These are phyloP conservation scores for Lagopus leucura DNA, from an alignment of 2,113 vertebrate species.

Conservation along the genomic window DNA sequence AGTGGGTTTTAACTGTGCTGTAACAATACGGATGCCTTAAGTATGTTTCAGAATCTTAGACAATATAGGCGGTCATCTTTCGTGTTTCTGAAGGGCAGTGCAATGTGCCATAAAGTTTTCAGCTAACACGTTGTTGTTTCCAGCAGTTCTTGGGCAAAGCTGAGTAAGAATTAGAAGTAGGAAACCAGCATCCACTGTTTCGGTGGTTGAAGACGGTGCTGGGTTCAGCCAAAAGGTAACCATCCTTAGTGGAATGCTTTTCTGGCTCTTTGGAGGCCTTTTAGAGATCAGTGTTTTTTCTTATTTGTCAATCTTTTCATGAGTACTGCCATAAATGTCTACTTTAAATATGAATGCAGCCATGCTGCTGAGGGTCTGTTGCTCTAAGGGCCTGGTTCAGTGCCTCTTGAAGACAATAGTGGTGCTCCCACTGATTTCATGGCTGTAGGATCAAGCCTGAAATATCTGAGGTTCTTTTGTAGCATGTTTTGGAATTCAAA, in stretches of 20 bases:
- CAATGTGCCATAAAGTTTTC: constrained; percentile 60
- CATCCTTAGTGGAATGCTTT: constrained; percentile 38
- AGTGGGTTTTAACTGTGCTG: constrained; percentile 48
- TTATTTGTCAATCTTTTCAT: constrained; percentile 7
- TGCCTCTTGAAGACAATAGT: constrained; percentile 59
- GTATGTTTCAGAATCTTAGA: constrained; percentile 5
- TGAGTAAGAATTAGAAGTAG: constrained; percentile 56
- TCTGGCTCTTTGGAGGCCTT: constrained; percentile 45
- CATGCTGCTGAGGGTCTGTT: constrained; percentile 58
- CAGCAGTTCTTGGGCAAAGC: constrained; percentile 36
- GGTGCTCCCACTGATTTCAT: constrained; percentile 37
- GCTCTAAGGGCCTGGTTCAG: constrained; percentile 42
- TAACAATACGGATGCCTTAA: constrained; percentile 54
- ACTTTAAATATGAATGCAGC: not conserved
- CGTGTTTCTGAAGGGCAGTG: constrained; percentile 11
- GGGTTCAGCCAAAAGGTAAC: constrained; percentile 48
- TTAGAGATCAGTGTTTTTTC: not conserved
- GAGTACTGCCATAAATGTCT: constrained; percentile 32
- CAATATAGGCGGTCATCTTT: constrained; percentile 24
- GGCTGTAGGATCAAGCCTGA: constrained; percentile 58
- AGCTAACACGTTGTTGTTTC: not conserved
- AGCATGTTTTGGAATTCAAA: constrained; percentile 37
- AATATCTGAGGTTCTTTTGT: constrained; percentile 21
- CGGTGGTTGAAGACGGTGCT: constrained; percentile 20
- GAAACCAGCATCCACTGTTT: constrained; percentile 31